A percentile compares a stretch with the other conserved stretches of the same genome.
Conservation (phyloP, 2,113 vertebrate genomes). For the Pterophyllum scalare region DNA sequence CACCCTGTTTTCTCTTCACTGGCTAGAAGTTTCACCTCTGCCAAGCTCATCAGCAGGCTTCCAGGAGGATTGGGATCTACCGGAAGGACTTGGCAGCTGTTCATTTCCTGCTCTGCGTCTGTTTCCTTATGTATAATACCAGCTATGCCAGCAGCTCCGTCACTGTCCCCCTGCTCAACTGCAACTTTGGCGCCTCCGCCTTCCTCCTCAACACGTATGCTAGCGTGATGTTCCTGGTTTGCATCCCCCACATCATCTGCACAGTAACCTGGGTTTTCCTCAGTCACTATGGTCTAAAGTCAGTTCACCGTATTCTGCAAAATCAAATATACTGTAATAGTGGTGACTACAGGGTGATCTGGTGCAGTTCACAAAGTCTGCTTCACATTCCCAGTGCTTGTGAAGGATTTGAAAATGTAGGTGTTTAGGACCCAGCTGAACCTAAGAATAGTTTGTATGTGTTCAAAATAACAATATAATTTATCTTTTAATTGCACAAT, state of each 20-base stretch:
- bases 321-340: slow-evolving; percentile 26
- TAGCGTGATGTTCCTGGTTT: slow-evolving; percentile 75
- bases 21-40: slow-evolving; percentile 64
- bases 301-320: slow-evolving; percentile 21
- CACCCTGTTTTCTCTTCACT: slow-evolving; percentile 24
- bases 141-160: slow-evolving; percentile 30
- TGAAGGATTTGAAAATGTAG: no score
- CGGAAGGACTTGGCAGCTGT: slow-evolving; percentile 64
- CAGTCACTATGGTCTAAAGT: slow-evolving; percentile 3
- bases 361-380: neutral
- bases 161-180: slow-evolving; percentile 31
- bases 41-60: neutral
- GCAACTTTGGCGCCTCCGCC: slow-evolving; percentile 26
- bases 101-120: slow-evolving; percentile 25
- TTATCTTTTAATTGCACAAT: neutral
- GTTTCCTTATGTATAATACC: slow-evolving; percentile 56
- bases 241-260: slow-evolving; percentile 12
- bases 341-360: neutral
- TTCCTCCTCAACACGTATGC: slow-evolving; percentile 26
- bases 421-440: neutral
- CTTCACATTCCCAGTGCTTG: no score
- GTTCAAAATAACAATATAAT: neutral
- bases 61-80: slow-evolving; percentile 60
- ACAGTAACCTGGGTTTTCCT: neutral
- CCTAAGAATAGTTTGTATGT: neutral